These are phyloP conservation scores for Micropoecilia bifurca DNA, from an alignment of 2,797 vertebrate species.

Conservation along the genomic window DNA sequence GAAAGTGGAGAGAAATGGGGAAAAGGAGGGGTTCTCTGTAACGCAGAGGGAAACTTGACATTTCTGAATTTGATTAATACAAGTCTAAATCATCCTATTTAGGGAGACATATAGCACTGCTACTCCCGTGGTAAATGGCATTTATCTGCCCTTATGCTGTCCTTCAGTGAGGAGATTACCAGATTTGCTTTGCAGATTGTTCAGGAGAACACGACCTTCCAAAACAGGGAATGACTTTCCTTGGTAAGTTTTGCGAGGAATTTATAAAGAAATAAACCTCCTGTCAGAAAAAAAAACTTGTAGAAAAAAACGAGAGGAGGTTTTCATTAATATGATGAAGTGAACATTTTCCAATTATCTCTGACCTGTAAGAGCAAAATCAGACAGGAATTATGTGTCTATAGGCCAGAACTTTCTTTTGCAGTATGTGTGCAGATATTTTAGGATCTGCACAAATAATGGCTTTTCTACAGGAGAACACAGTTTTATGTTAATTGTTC, in stretches of 20 bases:
- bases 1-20: constrained; percentile 17
- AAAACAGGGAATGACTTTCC: constrained; percentile 37
- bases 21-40: constrained; percentile 31
- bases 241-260: constrained; percentile 23
- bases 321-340: constrained; percentile 36
- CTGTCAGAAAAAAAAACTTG: constrained; percentile 18
- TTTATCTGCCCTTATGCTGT: constrained; percentile 73
- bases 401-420: neutral
- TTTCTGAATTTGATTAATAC: constrained; percentile 73
- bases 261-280: constrained; percentile 36
- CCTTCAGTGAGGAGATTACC: constrained; percentile 67
- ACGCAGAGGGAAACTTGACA: constrained; percentile 51
- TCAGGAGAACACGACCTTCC: constrained; percentile 56
- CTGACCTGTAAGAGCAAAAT: constrained; percentile 3
- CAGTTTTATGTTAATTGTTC: neutral
- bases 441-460: neutral
- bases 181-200: constrained; percentile 60
- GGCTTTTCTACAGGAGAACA: neutral
- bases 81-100: constrained; percentile 72
- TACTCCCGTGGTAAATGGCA: constrained; percentile 59
- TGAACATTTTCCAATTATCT: constrained; percentile 12
- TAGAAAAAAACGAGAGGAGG: constrained; percentile 12
- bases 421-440: neutral
- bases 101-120: constrained; percentile 52
- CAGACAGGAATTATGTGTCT: neutral